These are phyloP conservation scores for Temnothorax nylanderi DNA, from an alignment of 1,140 invertebrate species.

Conservation along the genomic window DNA sequence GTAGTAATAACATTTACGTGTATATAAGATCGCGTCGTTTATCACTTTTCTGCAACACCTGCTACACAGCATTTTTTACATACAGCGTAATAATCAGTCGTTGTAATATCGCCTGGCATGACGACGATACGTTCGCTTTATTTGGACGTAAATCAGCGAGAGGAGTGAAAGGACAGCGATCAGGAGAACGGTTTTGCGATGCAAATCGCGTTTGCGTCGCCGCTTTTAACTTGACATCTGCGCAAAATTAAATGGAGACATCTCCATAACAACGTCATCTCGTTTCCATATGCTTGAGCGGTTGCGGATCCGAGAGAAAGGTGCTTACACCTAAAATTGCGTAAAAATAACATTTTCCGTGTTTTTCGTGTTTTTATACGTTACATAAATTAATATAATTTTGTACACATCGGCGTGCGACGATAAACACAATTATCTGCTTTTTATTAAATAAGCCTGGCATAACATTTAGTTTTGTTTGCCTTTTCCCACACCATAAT, in stretches of 20 bases:
- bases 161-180: constrained; percentile 51
- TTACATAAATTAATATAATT: not conserved
- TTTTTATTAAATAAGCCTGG: not conserved
- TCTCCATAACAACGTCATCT: constrained; percentile 37
- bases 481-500: not conserved
- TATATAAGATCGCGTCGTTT: constrained; percentile 20
- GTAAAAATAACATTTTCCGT: not conserved
- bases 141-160: constrained; percentile 50
- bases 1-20: constrained; percentile 25
- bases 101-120: constrained; percentile 25
- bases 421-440: not conserved
- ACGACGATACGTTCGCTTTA: constrained; percentile 47
- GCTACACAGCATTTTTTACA: constrained; percentile 25
- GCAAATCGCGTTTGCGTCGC: constrained; percentile 27
- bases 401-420: not conserved
- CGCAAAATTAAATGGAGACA: constrained; percentile 56
- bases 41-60: constrained; percentile 25
- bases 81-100: constrained; percentile 14
- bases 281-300: not conserved
- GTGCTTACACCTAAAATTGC: not conserved
- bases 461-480: not conserved
- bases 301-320: not conserved
- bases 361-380: not conserved
- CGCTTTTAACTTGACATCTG: constrained; percentile 47
- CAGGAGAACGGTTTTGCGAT: constrained; percentile 37